Conservation (phyloP, 2,113 vertebrate species). For the Channa argus region DNA sequence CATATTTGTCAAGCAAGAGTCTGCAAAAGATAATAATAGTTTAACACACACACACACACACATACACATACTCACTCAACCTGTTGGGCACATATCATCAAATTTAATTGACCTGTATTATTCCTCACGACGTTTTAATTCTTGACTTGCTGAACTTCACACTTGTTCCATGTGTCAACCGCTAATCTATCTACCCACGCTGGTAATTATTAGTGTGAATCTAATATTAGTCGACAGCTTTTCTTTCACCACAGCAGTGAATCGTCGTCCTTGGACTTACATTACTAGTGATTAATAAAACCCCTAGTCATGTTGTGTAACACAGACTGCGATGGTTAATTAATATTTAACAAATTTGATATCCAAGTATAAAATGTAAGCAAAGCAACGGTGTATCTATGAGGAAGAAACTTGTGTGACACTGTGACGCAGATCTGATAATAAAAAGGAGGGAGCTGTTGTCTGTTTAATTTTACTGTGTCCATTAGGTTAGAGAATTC, state of each 20-base stretch:
- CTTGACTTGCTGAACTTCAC: conserved; percentile 6
- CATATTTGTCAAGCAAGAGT: conserved; percentile 62
- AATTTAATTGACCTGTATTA: conserved; percentile 13
- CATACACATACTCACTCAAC: neutral
- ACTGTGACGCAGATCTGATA: too few relatives aligned
- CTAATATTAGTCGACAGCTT: neutral
- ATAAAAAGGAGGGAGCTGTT: too few relatives aligned
- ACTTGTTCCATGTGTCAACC: conserved; percentile 8
- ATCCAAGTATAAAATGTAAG: neutral
- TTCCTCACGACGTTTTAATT: neutral
- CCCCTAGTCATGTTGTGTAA: neutral
- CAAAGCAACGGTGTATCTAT: neutral
- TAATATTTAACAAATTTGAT: neutral
- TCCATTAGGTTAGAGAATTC: too few relatives aligned
- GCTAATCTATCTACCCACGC: neutral
- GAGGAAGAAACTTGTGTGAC: neutral
- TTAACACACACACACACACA: neutral
- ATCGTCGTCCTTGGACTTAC: neutral
- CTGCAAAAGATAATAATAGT: conserved; percentile 13
- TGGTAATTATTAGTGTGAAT: neutral
- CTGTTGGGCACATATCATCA: neutral
- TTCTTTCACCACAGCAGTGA: neutral
- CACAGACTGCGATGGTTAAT: neutral
- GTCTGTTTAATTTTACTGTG: too few relatives aligned
- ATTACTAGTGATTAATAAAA: neutral